phyloP scores from a whole-genome alignment of 2,797 vertebrate genomes.

The Helarctos malayanus region DNA sequence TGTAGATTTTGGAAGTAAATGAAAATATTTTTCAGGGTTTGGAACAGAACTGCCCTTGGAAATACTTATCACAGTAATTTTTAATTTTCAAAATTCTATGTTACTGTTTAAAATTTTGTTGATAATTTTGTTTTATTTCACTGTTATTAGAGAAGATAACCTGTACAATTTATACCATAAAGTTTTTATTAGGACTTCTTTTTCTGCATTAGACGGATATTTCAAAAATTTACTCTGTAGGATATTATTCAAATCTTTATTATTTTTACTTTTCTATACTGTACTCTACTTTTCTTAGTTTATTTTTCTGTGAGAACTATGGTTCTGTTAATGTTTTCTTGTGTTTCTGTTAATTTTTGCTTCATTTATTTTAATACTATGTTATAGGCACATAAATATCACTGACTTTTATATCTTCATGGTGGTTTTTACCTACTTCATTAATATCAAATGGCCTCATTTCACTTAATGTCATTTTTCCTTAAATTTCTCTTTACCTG shows the following conservation, averaged over 20 bases:
- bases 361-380: background rate
- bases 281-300: background rate
- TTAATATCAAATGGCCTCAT: constrained; percentile 5
- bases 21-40: constrained; percentile 5
- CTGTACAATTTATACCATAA: background rate
- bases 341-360: constrained; percentile 3
- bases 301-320: background rate
- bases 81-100: constrained; percentile 25
- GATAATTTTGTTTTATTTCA: constrained; percentile 39
- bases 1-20: background rate
- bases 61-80: constrained; percentile 7
- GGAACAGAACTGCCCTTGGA: constrained; percentile 1
- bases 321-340: background rate
- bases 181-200: background rate
- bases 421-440: constrained; percentile 22
- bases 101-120: background rate
- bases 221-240: background rate
- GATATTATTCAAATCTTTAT: background rate
- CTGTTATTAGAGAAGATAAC: background rate
- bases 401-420: background rate
- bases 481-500: background rate
- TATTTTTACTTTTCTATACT: constrained; percentile 20
- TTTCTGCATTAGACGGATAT: background rate
- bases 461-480: background rate
- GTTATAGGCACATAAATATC: background rate